Evolutionary conservation across 2,113 vertebrate species (phyloP).

Genomic region (Sprattus sprattus): DNA sequence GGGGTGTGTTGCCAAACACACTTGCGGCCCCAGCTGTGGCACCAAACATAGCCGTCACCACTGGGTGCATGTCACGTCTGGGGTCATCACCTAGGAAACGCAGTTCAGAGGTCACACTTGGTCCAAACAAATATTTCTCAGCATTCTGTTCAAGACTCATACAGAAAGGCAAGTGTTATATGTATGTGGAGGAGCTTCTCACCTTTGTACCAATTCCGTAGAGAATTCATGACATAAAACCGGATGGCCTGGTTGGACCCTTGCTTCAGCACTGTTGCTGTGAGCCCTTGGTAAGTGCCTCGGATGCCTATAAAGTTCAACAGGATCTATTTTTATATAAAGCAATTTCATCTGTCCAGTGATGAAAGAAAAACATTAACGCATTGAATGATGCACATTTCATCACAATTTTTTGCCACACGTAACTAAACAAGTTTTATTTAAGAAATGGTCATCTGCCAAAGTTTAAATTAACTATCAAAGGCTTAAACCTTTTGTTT

Average conservation of each 20-base stretch:
- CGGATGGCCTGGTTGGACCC: constrained; percentile 79
- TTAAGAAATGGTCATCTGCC: neutral
- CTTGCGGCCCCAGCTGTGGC: constrained; percentile 77
- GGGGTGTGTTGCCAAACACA: constrained; percentile 80
- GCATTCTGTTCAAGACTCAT: neutral
- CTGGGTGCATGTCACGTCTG: constrained; percentile 69
- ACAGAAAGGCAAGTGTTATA: neutral
- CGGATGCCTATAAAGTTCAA: constrained; percentile 64
- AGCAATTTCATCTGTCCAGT: neutral
- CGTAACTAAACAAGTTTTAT: neutral
- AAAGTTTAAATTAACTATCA: neutral
- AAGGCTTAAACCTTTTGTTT: neutral
- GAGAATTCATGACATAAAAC: constrained; percentile 77
- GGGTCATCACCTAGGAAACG: constrained; percentile 70
- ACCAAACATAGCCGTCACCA: constrained; percentile 76
- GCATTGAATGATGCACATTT: neutral
- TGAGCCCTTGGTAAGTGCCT: constrained; percentile 77
- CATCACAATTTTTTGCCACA: neutral
- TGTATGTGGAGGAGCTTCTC: neutral
- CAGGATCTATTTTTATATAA: constrained; percentile 18
- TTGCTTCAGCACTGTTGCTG: constrained; percentile 76
- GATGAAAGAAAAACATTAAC: neutral
- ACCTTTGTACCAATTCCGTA: constrained; percentile 81
- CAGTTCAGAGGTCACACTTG: constrained; percentile 5
- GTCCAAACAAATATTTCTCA: neutral